phyloP scores from a whole-genome alignment of 2,113 vertebrate genomes.

The Theristicus caerulescens region DNA sequence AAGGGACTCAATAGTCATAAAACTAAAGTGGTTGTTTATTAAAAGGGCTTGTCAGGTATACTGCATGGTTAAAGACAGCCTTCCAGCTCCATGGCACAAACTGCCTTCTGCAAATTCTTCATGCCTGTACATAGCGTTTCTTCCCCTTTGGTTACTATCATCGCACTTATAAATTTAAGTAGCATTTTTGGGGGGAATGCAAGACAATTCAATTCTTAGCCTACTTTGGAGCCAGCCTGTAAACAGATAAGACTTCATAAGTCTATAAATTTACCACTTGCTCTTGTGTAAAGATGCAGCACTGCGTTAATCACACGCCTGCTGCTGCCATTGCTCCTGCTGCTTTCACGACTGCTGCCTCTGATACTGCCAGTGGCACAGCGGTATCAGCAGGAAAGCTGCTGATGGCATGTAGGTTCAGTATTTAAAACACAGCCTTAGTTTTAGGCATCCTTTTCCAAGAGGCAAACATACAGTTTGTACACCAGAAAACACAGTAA shows the following conservation, averaged over 20 bases:
- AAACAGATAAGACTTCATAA: not conserved
- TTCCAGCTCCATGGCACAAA: not conserved
- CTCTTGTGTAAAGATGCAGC: not conserved
- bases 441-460: not conserved
- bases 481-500: not conserved
- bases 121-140: rapidly evolving
- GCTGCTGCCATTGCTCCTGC: not conserved
- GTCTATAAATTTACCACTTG: not conserved
- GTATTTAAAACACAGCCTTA: not conserved
- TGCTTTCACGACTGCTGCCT: not conserved
- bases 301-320: not conserved
- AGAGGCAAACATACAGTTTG: not conserved
- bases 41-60: not conserved
- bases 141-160: not conserved
- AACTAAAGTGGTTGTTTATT: not conserved
- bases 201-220: not conserved
- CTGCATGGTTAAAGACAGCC: not conserved
- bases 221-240: not conserved
- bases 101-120: not conserved
- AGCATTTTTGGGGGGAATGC: not conserved
- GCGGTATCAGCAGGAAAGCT: not conserved
- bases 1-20: not conserved
- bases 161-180: rapidly evolving
- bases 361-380: rapidly evolving
- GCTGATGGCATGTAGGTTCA: not conserved